phyloP scores from a whole-genome alignment of 2,797 vertebrate genomes.

The Lutjanus argentimaculatus region DNA sequence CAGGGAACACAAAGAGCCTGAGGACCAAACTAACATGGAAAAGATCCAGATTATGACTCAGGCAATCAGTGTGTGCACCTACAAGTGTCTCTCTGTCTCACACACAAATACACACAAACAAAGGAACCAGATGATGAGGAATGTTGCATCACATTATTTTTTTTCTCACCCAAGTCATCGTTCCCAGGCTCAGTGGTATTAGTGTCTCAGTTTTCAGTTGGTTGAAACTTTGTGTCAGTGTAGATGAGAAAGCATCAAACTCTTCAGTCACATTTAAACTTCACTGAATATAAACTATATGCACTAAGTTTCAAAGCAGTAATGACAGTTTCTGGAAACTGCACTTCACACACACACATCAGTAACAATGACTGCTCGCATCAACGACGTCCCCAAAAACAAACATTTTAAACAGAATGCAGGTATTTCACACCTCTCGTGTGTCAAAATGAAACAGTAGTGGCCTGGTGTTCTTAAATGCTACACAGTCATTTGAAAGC shows the following conservation, averaged over 20 bases:
- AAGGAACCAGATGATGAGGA: slow-evolving; percentile 35
- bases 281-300: not conserved
- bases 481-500: slow-evolving; percentile 40
- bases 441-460: slow-evolving; percentile 12
- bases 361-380: not conserved
- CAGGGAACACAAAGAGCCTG: slow-evolving; percentile 12
- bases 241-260: not conserved
- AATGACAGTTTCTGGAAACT: not conserved
- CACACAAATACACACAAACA: slow-evolving; percentile 43
- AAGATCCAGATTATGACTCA: slow-evolving; percentile 55
- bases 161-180: slow-evolving; percentile 42
- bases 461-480: slow-evolving; percentile 21
- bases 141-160: slow-evolving; percentile 46
- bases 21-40: slow-evolving; percentile 16
- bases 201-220: slow-evolving; percentile 19
- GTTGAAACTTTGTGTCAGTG: slow-evolving; percentile 15
- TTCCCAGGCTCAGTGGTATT: slow-evolving; percentile 41
- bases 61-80: slow-evolving; percentile 24
- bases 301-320: not conserved
- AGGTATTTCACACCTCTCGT: not conserved
- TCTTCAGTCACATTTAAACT: slow-evolving; percentile 20
- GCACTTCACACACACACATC: slow-evolving; percentile 3
- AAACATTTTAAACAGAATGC: not conserved
- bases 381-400: not conserved
- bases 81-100: slow-evolving; percentile 24